Evolutionary conservation across 2,113 vertebrate species (phyloP).

Genomic region (Labrus mixtus): DNA sequence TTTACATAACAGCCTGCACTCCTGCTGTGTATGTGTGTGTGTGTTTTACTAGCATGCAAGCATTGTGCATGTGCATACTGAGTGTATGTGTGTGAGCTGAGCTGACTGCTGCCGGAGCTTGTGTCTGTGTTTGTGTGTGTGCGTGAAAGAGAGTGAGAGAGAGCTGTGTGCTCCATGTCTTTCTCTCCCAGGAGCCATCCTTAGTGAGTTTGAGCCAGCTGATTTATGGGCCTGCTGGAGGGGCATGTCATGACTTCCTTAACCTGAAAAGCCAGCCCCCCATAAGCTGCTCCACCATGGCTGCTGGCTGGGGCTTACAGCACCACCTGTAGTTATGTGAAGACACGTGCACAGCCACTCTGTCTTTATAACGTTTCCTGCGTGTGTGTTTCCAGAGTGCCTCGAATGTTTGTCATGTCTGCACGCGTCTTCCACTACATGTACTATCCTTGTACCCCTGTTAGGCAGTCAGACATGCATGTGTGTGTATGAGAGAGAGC

Average conservation of each 20-base stretch:
- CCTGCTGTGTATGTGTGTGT: slow-evolving; percentile 15
- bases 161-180: slow-evolving; percentile 16
- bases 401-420: slow-evolving; percentile 65
- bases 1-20: slow-evolving; percentile 56
- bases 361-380: slow-evolving; percentile 36
- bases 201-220: slow-evolving; percentile 56
- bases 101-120: not conserved
- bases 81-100: slow-evolving; percentile 9
- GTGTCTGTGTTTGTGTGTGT: slow-evolving; percentile 21
- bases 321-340: slow-evolving; percentile 64
- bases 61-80: not conserved
- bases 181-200: slow-evolving; percentile 46
- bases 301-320: slow-evolving; percentile 25
- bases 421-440: slow-evolving; percentile 37
- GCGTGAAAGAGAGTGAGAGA: not conserved
- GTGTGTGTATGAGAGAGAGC: not conserved
- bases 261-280: slow-evolving; percentile 69
- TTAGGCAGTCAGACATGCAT: not conserved
- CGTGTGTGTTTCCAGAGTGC: slow-evolving; percentile 43
- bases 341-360: slow-evolving; percentile 47
- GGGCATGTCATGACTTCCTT: slow-evolving; percentile 80
- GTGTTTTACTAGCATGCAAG: not conserved
- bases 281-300: slow-evolving; percentile 37
- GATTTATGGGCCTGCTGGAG: slow-evolving; percentile 77
- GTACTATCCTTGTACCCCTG: slow-evolving; percentile 36